Evolutionary conservation across 2,113 vertebrate species (phyloP).

Genomic region (Caranx ignobilis): DNA sequence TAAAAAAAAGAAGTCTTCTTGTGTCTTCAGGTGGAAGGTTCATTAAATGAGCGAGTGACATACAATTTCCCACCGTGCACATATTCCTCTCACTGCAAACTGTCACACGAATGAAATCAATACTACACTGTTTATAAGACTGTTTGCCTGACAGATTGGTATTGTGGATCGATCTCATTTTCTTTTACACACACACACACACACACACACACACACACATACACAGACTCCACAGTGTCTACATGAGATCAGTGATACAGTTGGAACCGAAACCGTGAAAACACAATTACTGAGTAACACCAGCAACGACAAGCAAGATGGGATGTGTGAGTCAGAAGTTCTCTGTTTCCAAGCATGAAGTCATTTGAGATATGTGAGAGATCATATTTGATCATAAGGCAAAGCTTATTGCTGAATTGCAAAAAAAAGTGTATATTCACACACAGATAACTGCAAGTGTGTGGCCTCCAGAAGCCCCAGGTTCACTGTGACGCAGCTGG

Average conservation of each 20-base stretch:
- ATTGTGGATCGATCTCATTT: slow-evolving; percentile 19
- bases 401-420: background rate
- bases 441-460: background rate
- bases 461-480: background rate
- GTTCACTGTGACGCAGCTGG: background rate
- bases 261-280: slow-evolving; percentile 61
- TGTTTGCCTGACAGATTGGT: slow-evolving; percentile 5
- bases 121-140: background rate
- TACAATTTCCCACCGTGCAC: background rate
- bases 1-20: background rate
- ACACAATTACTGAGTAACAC: background rate
- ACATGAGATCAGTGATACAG: slow-evolving; percentile 76
- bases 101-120: slow-evolving; percentile 23
- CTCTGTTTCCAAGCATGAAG: background rate
- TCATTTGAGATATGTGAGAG: slow-evolving; percentile 1
- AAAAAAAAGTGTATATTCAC: background rate
- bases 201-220: slow-evolving; percentile 76
- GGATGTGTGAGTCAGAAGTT: slow-evolving; percentile 2
- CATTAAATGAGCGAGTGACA: background rate
- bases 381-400: background rate
- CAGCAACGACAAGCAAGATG: background rate
- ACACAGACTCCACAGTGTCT: slow-evolving; percentile 59
- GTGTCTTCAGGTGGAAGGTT: background rate
- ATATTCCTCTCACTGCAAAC: background rate
- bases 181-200: slow-evolving; percentile 79